A percentile compares a stretch with the other conserved stretches of the same genome.
phyloP scores from a whole-genome alignment of 2,113 vertebrate genomes.

The Euleptes europaea region DNA sequence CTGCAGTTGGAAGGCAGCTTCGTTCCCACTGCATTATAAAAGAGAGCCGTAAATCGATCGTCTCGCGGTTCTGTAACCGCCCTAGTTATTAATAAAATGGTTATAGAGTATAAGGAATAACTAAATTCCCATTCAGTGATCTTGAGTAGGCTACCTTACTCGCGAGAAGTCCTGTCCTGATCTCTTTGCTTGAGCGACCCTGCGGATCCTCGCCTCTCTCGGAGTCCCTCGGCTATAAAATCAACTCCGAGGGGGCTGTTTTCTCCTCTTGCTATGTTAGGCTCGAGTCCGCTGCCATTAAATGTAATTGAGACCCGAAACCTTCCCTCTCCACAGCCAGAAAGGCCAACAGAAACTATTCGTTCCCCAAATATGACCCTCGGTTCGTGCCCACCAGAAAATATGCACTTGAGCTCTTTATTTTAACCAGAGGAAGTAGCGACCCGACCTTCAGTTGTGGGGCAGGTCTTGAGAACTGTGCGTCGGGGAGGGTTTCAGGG shows the following conservation, averaged over 20 bases:
- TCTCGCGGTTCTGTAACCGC: background rate
- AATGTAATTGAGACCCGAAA: background rate
- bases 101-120: background rate
- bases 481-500: background rate
- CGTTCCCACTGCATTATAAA: too few species aligned
- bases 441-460: background rate
- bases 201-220: background rate
- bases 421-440: background rate
- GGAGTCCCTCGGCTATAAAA: background rate
- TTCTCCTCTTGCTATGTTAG: too few species aligned
- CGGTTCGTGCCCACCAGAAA: too few species aligned
- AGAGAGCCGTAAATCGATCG: background rate
- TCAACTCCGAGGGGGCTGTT: background rate
- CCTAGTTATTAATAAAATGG: too few species aligned
- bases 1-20: background rate
- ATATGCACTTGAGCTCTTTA: background rate
- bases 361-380: background rate
- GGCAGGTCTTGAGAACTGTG: background rate
- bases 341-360: accelerated
- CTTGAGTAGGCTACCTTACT: background rate
- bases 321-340: accelerated
- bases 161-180: background rate
- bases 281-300: background rate
- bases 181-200: background rate
- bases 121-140: background rate